Percentiles rank a stretch among this genome's conserved stretches.
Evolutionary conservation across 1,140 invertebrate genomes (phyloP).

Genomic region (Ceratina calcarata): DNA sequence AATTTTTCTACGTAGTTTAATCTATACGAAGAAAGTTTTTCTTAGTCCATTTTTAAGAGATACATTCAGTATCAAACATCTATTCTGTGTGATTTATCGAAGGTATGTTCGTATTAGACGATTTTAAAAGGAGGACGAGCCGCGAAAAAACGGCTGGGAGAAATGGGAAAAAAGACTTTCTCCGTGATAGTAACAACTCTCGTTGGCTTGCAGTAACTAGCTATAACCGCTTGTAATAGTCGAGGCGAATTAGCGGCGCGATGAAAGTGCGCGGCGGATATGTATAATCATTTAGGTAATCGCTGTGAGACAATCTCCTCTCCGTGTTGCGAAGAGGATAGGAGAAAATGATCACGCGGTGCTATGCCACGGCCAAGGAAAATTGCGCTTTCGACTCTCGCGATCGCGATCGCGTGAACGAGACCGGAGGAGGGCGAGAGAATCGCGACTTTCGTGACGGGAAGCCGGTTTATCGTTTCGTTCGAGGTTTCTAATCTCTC

Average conservation of each 20-base stretch:
- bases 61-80: no score
- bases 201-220: constrained; percentile 1
- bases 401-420: not conserved
- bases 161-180: no score
- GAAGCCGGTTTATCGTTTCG: constrained; percentile 20
- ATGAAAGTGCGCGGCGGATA: constrained; percentile 35
- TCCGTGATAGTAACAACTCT: not conserved
- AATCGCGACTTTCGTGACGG: constrained; percentile 25
- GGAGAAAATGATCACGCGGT: constrained; percentile 5
- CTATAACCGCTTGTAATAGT: constrained; percentile 18
- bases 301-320: constrained; percentile 27
- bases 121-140: no score
- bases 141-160: no score
- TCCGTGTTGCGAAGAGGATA: not conserved
- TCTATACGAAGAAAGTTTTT: no score
- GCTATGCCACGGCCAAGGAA: constrained; percentile 31
- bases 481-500: constrained; percentile 15
- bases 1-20: no score
- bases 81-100: no score
- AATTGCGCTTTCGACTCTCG: constrained; percentile 18
- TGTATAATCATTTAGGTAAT: constrained; percentile 34
- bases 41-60: no score
- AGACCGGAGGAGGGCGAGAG: not conserved
- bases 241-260: constrained; percentile 13
- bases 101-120: no score